Conservation (phyloP, 2,797 vertebrate genomes). For the Orestias chungarensis region DNA sequence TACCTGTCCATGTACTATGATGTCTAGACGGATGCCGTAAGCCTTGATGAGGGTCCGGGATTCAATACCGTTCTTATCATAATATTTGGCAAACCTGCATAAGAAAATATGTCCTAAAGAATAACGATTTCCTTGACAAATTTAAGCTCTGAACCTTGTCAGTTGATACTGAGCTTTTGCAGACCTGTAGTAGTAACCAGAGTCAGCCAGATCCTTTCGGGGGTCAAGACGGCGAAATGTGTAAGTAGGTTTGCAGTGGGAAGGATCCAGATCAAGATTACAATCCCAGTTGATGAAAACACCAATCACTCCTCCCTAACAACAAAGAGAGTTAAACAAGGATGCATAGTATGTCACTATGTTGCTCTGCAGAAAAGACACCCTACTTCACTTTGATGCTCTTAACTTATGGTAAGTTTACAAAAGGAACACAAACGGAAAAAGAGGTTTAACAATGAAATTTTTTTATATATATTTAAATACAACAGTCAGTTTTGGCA, state of each 20-base stretch:
- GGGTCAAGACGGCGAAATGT: conserved; percentile 87
- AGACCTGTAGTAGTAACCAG: conserved; percentile 88
- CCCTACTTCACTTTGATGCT: not conserved
- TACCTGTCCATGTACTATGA: conserved; percentile 92
- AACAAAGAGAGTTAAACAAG: conserved; percentile 10
- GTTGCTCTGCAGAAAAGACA: not conserved
- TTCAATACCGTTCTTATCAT: conserved; percentile 76
- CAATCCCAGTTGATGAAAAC: conserved; percentile 92
- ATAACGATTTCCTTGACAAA: not conserved
- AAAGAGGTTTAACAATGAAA: not conserved
- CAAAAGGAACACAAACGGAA: not conserved
- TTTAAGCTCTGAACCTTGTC: not conserved
- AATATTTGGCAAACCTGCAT: conserved; percentile 90
- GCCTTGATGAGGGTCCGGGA: conserved; percentile 87
- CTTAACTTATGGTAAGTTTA: not conserved
- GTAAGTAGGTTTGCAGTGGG: conserved; percentile 83
- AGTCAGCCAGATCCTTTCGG: conserved; percentile 73
- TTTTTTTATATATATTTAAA: not conserved
- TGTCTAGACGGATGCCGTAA: conserved; percentile 88
- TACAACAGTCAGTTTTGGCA: no score
- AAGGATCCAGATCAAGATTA: conserved; percentile 83
- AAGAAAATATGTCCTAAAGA: conserved; percentile 3
- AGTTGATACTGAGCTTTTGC: not conserved
- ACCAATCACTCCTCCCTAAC: conserved; percentile 87
- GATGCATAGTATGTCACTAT: not conserved